Conservation (phyloP, 2,888 invertebrate genomes). For the Mimachlamys varia region DNA sequence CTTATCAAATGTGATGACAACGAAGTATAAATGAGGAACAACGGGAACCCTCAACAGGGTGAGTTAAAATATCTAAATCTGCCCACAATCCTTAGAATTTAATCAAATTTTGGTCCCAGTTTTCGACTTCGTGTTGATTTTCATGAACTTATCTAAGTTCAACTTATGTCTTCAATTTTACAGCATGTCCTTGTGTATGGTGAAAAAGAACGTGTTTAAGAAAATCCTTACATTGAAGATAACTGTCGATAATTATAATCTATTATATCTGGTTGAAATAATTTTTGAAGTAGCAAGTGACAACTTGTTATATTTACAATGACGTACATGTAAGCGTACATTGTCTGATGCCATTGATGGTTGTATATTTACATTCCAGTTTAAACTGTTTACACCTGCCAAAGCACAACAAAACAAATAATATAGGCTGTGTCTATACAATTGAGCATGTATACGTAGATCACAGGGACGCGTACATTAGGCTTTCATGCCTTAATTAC, state of each 20-base stretch:
- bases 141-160: not conserved
- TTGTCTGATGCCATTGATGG: not conserved
- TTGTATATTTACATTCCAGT: not conserved
- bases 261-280: too few species aligned
- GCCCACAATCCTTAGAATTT: not conserved
- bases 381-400: not conserved
- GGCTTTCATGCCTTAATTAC: too few species aligned
- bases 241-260: not conserved
- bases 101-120: not conserved
- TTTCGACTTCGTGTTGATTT: not conserved
- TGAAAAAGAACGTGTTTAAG: too few species aligned
- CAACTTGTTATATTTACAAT: slow-evolving; percentile 2
- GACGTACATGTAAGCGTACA: not conserved
- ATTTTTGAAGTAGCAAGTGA: not conserved
- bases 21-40: slow-evolving; percentile 44
- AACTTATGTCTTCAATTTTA: not conserved
- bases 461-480: too few species aligned
- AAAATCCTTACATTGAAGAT: not conserved
- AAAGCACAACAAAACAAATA: not conserved
- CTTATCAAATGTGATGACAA: slow-evolving; percentile 17
- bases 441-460: too few species aligned
- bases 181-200: not conserved
- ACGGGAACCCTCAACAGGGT: slow-evolving; percentile 38
- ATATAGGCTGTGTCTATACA: not conserved
- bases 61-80: not conserved